Evolutionary conservation across 2,888 invertebrate species (phyloP).

Genomic region (Spialia ferax): DNA sequence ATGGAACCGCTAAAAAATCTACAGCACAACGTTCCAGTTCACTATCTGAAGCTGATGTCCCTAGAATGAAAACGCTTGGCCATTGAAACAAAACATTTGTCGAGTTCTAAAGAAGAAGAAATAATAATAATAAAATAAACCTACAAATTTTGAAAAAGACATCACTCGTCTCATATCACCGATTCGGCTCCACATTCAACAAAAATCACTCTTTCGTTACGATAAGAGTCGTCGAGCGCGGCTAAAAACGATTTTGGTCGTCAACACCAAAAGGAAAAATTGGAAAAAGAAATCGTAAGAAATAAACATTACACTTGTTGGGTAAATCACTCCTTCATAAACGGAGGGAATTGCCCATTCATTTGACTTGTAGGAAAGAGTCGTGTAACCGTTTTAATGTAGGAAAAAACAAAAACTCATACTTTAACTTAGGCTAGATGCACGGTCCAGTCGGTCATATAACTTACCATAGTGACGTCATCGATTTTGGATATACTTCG

Average conservation of each 20-base stretch:
- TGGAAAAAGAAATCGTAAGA: constrained; percentile 60
- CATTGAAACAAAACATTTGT: constrained; percentile 27
- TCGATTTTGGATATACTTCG: constrained; percentile 99
- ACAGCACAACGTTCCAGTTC: constrained; percentile 55
- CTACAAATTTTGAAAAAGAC: constrained; percentile 40
- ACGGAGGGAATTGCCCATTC: constrained; percentile 82
- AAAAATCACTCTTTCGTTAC: constrained; percentile 22
- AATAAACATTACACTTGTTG: constrained; percentile 64
- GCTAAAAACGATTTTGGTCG: constrained; percentile 86
- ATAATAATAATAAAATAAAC: constrained; percentile 36
- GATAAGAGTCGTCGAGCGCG: constrained; percentile 47
- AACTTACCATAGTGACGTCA: constrained; percentile 99
- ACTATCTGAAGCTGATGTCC: constrained; percentile 64
- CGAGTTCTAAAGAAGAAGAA: constrained; percentile 38
- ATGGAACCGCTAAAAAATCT: constrained; percentile 49
- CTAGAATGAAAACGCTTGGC: constrained; percentile 43
- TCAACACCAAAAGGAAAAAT: constrained; percentile 79
- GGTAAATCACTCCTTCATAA: constrained; percentile 74
- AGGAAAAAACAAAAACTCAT: constrained; percentile 56
- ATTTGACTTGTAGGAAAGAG: constrained; percentile 78
- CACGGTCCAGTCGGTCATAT: constrained; percentile 72
- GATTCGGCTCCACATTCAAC: constrained; percentile 25
- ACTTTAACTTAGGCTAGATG: constrained; percentile 71
- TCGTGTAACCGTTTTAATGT: constrained; percentile 59
- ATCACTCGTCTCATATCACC: constrained; percentile 25